A percentile compares a stretch with the other conserved stretches of the same genome.
Evolutionary conservation across 2,113 vertebrate species (phyloP).

Genomic region (Odocoileus hemionus): DNA sequence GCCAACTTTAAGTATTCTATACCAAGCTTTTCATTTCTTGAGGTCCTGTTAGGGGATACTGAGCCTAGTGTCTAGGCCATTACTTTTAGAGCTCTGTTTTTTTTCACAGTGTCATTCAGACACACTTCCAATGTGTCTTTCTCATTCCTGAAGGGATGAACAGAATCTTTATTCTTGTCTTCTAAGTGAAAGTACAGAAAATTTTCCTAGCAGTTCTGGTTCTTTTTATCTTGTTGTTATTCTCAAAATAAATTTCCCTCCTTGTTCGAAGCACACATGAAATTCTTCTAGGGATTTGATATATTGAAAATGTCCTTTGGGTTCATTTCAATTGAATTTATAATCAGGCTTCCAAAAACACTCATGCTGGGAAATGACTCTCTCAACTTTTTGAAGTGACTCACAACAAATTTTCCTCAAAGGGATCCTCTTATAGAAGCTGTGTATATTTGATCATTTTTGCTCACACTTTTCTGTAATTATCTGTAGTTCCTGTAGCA

Average conservation of each 20-base stretch:
- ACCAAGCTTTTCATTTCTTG: neutral
- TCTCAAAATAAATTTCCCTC: conserved; percentile 43
- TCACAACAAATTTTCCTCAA: conserved; percentile 10
- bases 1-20: neutral
- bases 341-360: conserved; percentile 39
- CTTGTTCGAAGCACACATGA: neutral
- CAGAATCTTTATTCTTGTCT: neutral
- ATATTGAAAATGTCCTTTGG: conserved; percentile 31
- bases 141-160: neutral
- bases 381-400: conserved; percentile 48
- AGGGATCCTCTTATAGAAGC: neutral
- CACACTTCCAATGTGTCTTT: neutral
- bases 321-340: conserved; percentile 58
- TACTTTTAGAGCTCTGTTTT: neutral
- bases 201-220: neutral
- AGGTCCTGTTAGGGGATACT: neutral
- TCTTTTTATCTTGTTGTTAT: neutral
- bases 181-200: neutral
- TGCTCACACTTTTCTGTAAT: neutral
- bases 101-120: neutral
- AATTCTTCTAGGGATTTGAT: conserved; percentile 28
- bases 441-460: conserved; percentile 16
- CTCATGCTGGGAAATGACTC: neutral
- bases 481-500: neutral
- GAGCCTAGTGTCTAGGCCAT: neutral